Evolutionary conservation across 2,113 vertebrate species (phyloP).

Genomic region (Irena cyanogastra): DNA sequence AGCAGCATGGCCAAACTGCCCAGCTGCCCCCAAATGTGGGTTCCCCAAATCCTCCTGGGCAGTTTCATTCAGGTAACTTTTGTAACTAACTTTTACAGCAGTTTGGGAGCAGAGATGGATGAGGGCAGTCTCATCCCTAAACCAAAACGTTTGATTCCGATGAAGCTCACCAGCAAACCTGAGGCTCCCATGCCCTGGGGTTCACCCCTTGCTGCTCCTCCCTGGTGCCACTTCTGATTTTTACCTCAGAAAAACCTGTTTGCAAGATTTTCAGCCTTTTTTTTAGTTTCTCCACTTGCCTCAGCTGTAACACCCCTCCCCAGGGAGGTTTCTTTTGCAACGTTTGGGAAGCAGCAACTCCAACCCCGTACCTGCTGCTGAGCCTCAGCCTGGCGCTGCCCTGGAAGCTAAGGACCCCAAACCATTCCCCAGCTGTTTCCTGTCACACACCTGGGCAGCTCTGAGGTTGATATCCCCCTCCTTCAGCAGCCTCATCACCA

Average conservation of each 20-base stretch:
- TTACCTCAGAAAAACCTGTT: background rate
- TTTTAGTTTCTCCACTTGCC: background rate
- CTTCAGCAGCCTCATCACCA: constrained; percentile 84
- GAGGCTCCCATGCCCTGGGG: fast-evolving
- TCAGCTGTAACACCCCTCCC: background rate
- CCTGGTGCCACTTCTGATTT: background rate
- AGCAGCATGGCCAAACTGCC: background rate
- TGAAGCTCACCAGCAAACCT: background rate
- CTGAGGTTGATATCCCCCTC: constrained; percentile 87
- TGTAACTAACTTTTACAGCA: background rate
- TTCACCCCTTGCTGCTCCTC: background rate
- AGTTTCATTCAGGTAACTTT: background rate
- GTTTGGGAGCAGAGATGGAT: background rate
- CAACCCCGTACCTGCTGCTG: fast-evolving
- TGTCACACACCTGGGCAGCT: constrained; percentile 83
- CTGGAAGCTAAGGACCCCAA: fast-evolving
- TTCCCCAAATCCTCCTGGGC: background rate
- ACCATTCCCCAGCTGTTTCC: fast-evolving
- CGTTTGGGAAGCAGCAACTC: background rate
- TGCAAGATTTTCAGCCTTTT: background rate
- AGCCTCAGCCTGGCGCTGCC: background rate
- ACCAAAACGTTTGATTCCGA: background rate
- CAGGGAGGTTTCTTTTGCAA: background rate
- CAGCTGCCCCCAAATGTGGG: fast-evolving
- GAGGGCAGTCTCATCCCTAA: background rate